Conservation (phyloP, 2,113 vertebrate species). For the rabbit (Oryctolagus cuniculus) region mOryCun1.1 NC_091453.1:16703501-16704000, state of each 20-base stretch:
- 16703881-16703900: neutral
- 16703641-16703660: neutral
- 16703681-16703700: neutral
- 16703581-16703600: slow-evolving; percentile 49
- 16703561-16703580: neutral
- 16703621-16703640: neutral
- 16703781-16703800: neutral
- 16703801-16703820: neutral
- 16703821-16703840: neutral
- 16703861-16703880: neutral
- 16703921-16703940: neutral
- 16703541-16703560: neutral
- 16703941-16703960: neutral
- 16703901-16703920: neutral
- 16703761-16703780: neutral
- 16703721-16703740: neutral
- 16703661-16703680: neutral
- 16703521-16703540: slow-evolving; percentile 1
- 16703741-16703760: neutral
- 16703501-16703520: slow-evolving; percentile 44
- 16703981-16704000: slow-evolving; percentile 2
- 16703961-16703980: neutral
- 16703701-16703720: neutral
- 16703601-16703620: neutral
- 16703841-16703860: neutral